These are phyloP conservation scores for Ricordea florida DNA, from an alignment of 92 coral and sea anemone species.

Conservation along the genomic window DNA sequence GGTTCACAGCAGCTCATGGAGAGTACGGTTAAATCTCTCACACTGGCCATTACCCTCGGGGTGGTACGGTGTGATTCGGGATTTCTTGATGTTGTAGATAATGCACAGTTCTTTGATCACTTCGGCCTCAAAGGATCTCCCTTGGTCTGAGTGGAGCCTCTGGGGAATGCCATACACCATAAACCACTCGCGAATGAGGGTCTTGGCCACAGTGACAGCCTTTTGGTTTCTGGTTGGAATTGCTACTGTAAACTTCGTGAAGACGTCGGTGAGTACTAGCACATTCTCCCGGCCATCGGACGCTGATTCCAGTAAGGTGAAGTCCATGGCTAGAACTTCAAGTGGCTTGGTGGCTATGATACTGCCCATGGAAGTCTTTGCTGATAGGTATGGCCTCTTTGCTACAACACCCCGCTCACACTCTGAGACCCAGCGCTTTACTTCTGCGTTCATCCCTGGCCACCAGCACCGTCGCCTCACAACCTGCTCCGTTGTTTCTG, in stretches of 20 bases:
- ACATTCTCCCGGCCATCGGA: constrained; percentile 61
- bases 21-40: constrained; percentile 62
- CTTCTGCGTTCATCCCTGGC: constrained; percentile 60
- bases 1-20: constrained; percentile 61
- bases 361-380: constrained; percentile 52
- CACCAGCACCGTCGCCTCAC: constrained; percentile 57
- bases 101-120: constrained; percentile 60
- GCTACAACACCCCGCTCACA: constrained; percentile 59
- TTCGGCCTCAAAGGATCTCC: constrained; percentile 55
- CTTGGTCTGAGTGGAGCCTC: constrained; percentile 76
- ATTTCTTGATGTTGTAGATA: constrained; percentile 59
- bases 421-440: constrained; percentile 40
- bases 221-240: constrained; percentile 58
- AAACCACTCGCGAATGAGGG: constrained; percentile 63
- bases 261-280: constrained; percentile 58
- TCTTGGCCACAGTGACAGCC: constrained; percentile 49
- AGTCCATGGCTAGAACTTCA: constrained; percentile 66
- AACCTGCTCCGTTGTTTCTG: constrained; percentile 51
- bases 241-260: constrained; percentile 58
- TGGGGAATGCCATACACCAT: constrained; percentile 56
- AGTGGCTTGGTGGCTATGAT: constrained; percentile 57
- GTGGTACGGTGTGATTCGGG: constrained; percentile 74
- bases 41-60: constrained; percentile 74
- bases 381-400: constrained; percentile 52
- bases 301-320: constrained; percentile 53